Evolutionary conservation across 30 jellyfish, hydroid and myxozoan species (phyloP), one percentile per base, ranked within the genome.

Genomic region (Mastigias papua): DNA sequence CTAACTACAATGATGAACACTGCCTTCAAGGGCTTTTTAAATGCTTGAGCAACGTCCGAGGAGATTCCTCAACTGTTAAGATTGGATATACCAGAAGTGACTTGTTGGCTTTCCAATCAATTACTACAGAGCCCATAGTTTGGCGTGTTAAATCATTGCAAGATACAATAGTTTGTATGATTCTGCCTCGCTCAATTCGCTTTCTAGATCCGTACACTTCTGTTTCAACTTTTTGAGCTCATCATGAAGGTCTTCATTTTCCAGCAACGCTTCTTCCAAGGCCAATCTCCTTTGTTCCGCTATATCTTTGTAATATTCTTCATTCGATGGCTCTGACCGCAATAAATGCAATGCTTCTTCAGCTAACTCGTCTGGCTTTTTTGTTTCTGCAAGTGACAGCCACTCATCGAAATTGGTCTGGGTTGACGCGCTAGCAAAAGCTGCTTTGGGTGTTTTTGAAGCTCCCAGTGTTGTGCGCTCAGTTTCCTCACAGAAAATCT

Each of bases 281-380:
- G 98, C 98, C 19, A 62, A 1, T 79, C 98, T 81, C 42, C 98
- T 58, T 65, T 93, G 91, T 78, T 93, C 98, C 2, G 98, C 97
- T 34, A 93, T 83, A 19, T 63, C 89, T 78, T 87, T 83, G 93
- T 86, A 87, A 64, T 87, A 93, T 26, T 86, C 90, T 22, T 85
- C 95, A 46, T 77, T 79, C 0, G 93, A 87, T 15, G 95, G 96
- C 29, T 93, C 93, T 29, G 96, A 82, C 15, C 93, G 87, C 91
- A 93, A 65, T 68, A 93, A 75, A 19, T 68, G 73, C 50, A 93
- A 66, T 2, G 98, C 98, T 28, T 93, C 95, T 29, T 87, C 93
- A 48, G 91, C 98, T 7, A 93, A 89, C 2, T 42, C 23, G 42
- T 93, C 93, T 26, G 76, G 61, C 26, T 60, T 32, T 10, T 48